A percentile compares a stretch with the other conserved stretches of the same genome.
Conservation (phyloP, 2,797 vertebrate genomes). For the Takifugu rubripes region DNA sequence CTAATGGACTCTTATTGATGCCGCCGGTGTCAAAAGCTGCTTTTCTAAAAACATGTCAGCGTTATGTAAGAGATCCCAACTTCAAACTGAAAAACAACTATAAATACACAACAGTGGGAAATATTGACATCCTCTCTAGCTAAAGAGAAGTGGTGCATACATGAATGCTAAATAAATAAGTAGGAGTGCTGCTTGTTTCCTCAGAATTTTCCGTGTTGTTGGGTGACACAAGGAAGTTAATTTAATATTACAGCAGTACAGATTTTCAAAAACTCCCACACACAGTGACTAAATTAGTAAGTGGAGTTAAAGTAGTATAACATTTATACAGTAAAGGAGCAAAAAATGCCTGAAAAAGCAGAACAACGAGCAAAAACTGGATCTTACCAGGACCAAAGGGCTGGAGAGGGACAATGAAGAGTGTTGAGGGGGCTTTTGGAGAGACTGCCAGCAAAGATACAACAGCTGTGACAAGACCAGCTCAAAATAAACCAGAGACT, state of each 20-base stretch:
- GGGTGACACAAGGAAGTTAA: constrained; percentile 12
- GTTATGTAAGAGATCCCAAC: constrained; percentile 22
- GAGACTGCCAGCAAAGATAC: constrained; percentile 60
- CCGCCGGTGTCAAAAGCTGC: constrained; percentile 36
- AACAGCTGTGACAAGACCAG: constrained; percentile 78
- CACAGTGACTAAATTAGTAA: too few species aligned
- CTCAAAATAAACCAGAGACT: constrained; percentile 77
- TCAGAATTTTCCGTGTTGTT: neutral
- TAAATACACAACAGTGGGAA: constrained; percentile 16
- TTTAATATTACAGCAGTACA: constrained; percentile 3
- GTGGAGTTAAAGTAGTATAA: neutral
- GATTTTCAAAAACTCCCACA: too few species aligned
- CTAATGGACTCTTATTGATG: constrained; percentile 57
- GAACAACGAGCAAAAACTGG: constrained; percentile 33
- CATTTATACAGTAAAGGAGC: constrained; percentile 5
- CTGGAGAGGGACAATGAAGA: constrained; percentile 61
- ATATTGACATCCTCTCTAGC: constrained; percentile 3
- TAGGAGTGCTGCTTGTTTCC: neutral
- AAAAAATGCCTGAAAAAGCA: constrained; percentile 35
- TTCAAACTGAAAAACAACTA: neutral
- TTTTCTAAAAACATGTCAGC: constrained; percentile 15
- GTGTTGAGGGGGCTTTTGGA: constrained; percentile 52
- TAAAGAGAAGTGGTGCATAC: constrained; percentile 4
- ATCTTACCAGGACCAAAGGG: constrained; percentile 75
- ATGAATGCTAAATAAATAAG: neutral